These are phyloP conservation scores for Istiophorus platypterus DNA, from an alignment of 2,113 vertebrate species.

Conservation along the genomic window DNA sequence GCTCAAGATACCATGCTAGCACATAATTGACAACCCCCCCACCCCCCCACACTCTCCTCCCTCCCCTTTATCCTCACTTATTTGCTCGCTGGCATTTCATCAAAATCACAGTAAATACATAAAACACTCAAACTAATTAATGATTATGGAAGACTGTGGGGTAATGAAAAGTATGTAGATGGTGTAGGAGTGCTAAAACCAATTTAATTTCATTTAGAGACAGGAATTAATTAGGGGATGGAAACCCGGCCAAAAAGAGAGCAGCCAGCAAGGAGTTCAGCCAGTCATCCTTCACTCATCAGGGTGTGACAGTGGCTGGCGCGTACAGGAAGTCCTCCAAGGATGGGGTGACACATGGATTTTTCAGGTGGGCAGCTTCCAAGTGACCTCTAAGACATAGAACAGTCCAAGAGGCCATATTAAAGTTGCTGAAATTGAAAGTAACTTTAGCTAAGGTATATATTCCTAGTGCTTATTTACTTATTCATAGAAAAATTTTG, in stretches of 20 bases:
- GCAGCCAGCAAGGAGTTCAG: slow-evolving; percentile 57
- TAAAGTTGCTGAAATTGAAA: not conserved
- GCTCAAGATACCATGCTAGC: slow-evolving; percentile 58
- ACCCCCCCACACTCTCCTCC: slow-evolving; percentile 1
- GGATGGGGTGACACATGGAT: slow-evolving; percentile 13
- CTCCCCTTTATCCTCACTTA: slow-evolving; percentile 48
- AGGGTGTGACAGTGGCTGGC: slow-evolving; percentile 44
- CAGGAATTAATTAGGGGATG: slow-evolving; percentile 75
- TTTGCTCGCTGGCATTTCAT: slow-evolving; percentile 70
- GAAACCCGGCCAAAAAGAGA: slow-evolving; percentile 59
- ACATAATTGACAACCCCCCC: slow-evolving; percentile 70
- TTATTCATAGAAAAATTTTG: not conserved
- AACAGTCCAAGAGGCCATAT: not conserved
- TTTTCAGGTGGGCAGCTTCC: slow-evolving; percentile 35
- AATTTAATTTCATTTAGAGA: slow-evolving; percentile 79
- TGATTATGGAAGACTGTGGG: slow-evolving; percentile 67
- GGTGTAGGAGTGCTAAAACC: slow-evolving; percentile 78
- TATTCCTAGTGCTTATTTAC: not conserved
- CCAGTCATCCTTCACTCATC: slow-evolving; percentile 67
- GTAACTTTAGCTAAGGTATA: too few relatives aligned
- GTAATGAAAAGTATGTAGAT: slow-evolving; percentile 78
- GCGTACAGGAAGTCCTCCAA: slow-evolving; percentile 52
- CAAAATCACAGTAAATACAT: slow-evolving; percentile 79
- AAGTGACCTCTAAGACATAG: slow-evolving; percentile 5
- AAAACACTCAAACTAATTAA: slow-evolving; percentile 81